These are phyloP conservation scores for Ariopsis seemanni DNA, from an alignment of 2,113 vertebrate species.

Conservation along the genomic window DNA sequence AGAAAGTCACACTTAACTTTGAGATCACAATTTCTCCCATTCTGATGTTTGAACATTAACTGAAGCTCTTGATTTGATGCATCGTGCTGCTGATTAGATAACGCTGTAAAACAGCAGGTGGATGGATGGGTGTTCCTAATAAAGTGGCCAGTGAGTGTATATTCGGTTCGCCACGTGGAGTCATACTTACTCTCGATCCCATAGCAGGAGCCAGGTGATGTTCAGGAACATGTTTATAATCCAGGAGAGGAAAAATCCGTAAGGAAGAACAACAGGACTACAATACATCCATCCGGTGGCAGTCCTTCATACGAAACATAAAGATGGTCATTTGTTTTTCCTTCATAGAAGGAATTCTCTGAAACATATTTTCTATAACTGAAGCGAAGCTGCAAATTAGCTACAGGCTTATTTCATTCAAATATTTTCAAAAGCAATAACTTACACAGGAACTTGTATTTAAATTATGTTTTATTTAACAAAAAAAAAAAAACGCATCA, in stretches of 20 bases:
- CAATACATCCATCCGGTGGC: conserved; percentile 55
- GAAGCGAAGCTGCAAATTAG: not conserved
- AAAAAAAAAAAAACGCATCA: too few species aligned
- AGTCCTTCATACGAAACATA: conserved; percentile 57
- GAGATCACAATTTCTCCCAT: too few species aligned
- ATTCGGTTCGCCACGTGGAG: not conserved
- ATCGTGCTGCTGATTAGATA: too few species aligned
- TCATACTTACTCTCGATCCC: conserved; percentile 72
- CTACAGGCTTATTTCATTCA: not conserved
- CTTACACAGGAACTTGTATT: not conserved
- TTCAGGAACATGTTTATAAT: conserved; percentile 71
- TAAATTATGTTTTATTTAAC: not conserved
- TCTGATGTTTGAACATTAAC: too few species aligned
- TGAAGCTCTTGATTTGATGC: too few species aligned
- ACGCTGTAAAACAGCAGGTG: too few species aligned
- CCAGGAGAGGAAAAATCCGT: conserved; percentile 70
- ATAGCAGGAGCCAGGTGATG: conserved; percentile 73
- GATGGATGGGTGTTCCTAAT: not conserved
- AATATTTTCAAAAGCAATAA: not conserved
- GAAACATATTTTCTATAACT: not conserved
- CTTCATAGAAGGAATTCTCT: not conserved
- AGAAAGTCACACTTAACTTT: too few species aligned
- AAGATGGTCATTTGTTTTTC: not conserved
- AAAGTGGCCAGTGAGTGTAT: not conserved
- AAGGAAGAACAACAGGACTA: conserved; percentile 63